Evolutionary conservation across 1,140 invertebrate species (phyloP).

Genomic region (Dendrolimus kikuchii): DNA sequence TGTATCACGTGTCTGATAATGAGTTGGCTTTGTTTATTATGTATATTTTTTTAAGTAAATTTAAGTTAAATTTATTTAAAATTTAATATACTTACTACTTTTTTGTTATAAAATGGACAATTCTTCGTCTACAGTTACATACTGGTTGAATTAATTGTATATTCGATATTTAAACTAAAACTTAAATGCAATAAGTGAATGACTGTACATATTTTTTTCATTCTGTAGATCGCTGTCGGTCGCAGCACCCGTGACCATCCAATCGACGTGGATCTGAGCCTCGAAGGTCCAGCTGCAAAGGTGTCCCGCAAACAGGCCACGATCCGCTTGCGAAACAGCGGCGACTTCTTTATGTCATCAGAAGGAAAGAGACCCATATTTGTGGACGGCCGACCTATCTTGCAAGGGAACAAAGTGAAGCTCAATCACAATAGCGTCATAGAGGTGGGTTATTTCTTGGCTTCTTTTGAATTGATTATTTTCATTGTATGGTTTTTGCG

Average conservation of each 20-base stretch:
- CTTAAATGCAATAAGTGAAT: neutral
- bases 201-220: too few relatives aligned
- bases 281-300: constrained; percentile 92
- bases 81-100: too few relatives aligned
- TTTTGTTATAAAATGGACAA: too few relatives aligned
- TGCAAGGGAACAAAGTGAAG: constrained; percentile 89
- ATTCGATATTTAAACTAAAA: neutral
- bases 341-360: constrained; percentile 95
- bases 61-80: too few relatives aligned
- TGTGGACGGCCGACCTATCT: constrained; percentile 92
- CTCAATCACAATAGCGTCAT: constrained; percentile 95
- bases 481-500: too few relatives aligned
- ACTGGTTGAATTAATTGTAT: too few relatives aligned
- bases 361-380: constrained; percentile 96
- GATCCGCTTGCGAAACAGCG: constrained; percentile 91
- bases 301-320: constrained; percentile 90
- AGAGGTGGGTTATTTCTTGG: constrained; percentile 77
- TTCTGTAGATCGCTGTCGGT: constrained; percentile 88
- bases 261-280: constrained; percentile 94
- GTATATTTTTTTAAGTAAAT: too few relatives aligned
- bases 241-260: constrained; percentile 89
- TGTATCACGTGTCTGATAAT: too few relatives aligned
- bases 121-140: too few relatives aligned
- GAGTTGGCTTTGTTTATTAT: too few relatives aligned
- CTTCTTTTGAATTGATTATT: neutral